These are phyloP conservation scores for Euglossa dilemma DNA, from an alignment of 1,140 invertebrate genomes.

Conservation along the genomic window DNA sequence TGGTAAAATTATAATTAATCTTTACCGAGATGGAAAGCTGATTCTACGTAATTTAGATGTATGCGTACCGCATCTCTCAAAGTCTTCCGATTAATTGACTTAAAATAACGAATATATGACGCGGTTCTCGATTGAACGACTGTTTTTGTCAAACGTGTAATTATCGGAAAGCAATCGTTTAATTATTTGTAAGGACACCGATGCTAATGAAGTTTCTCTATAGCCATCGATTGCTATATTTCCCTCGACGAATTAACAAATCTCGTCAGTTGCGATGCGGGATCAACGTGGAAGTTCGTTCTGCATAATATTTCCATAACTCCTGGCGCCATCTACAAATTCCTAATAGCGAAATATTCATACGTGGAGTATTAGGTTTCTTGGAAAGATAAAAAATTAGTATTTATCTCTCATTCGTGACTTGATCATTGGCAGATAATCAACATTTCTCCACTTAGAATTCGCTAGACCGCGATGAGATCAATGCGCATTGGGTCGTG, in stretches of 20 bases:
- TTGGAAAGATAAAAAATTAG: constrained; percentile 28
- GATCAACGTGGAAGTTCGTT: not conserved
- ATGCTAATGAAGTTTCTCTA: not conserved
- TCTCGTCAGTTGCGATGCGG: too few relatives aligned
- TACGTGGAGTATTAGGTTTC: constrained; percentile 46
- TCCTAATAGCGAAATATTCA: constrained; percentile 21
- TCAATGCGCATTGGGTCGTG: too few relatives aligned
- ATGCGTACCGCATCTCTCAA: not conserved
- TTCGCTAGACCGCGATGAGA: too few relatives aligned
- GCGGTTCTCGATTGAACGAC: not conserved
- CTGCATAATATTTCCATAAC: constrained; percentile 34
- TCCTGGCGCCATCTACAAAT: constrained; percentile 35
- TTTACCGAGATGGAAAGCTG: too few relatives aligned
- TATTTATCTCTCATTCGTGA: constrained; percentile 54
- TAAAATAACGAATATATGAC: not conserved
- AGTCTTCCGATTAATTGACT: constrained; percentile 13
- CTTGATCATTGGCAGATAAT: not conserved
- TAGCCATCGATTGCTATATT: not conserved
- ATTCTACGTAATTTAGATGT: too few relatives aligned
- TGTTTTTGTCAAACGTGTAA: not conserved
- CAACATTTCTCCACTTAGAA: too few relatives aligned
- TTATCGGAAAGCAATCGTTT: not conserved
- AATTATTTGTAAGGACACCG: not conserved
- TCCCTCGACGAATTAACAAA: not conserved
- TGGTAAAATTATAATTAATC: too few relatives aligned